Conservation (phyloP, 2,888 invertebrate species). For the Polymixis flavicincta region DNA sequence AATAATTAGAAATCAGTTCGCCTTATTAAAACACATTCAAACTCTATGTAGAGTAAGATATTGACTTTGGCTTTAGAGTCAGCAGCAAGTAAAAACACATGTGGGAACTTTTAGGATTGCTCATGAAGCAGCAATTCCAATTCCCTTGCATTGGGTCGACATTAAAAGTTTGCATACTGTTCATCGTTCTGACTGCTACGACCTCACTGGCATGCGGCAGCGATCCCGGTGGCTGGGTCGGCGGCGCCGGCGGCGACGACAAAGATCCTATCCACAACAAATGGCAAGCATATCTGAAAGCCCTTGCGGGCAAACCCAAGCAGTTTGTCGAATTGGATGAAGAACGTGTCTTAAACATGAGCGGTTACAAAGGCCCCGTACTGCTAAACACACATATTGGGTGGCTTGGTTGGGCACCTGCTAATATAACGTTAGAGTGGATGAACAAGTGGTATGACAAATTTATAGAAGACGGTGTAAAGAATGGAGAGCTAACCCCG, state of each 20-base stretch:
- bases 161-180: background rate
- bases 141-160: background rate
- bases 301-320: fast-evolving
- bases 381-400: fast-evolving
- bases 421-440: fast-evolving
- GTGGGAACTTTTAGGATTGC: background rate
- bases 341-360: background rate
- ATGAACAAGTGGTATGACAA: background rate
- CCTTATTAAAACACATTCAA: constrained; percentile 7
- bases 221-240: fast-evolving
- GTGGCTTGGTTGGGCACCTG: constrained; percentile 22
- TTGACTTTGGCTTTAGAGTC: background rate
- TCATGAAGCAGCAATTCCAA: background rate
- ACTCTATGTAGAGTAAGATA: background rate
- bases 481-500: background rate
- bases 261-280: too few species aligned
- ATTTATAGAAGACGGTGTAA: background rate
- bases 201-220: constrained; percentile 10
- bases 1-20: constrained; percentile 39
- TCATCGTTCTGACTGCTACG: background rate
- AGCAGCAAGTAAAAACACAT: background rate
- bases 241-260: background rate
- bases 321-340: background rate
- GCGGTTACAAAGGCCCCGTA: background rate
- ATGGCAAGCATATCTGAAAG: background rate